Percentiles rank a stretch among this genome's conserved stretches.
Conservation (phyloP, 92 coral and sea anemone species). For the Pocillopora grandis region DNA sequence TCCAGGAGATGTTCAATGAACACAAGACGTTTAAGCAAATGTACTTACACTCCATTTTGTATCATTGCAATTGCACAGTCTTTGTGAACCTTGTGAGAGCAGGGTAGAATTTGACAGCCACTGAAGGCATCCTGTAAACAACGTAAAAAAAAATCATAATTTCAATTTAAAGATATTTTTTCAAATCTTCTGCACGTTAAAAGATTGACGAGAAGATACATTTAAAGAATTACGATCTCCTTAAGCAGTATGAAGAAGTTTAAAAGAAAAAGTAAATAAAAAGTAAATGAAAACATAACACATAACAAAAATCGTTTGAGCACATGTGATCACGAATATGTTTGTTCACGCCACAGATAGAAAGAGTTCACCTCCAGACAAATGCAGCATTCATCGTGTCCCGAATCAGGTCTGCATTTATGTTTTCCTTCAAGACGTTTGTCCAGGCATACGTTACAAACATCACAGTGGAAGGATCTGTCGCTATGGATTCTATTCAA, state of each 20-base stretch:
- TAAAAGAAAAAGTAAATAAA: too few species aligned
- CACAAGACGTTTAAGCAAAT: neutral
- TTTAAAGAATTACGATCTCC: too few species aligned
- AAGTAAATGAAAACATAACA: too few species aligned
- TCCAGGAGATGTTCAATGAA: too few species aligned
- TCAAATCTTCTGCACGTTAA: neutral
- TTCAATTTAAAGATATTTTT: neutral
- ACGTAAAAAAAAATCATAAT: neutral
- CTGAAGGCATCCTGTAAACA: conserved; percentile 76
- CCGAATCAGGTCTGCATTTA: conserved; percentile 90
- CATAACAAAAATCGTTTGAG: neutral
- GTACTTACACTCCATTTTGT: conserved; percentile 78
- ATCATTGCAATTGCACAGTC: conserved; percentile 80
- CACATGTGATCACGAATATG: neutral
- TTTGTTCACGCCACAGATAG: too few species aligned
- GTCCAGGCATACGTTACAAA: conserved; percentile 88
- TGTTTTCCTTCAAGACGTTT: conserved; percentile 73
- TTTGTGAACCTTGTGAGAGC: conserved; percentile 85
- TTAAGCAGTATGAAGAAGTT: too few species aligned
- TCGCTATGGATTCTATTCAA: conserved; percentile 66
- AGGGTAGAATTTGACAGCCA: conserved; percentile 84
- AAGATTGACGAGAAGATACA: too few species aligned
- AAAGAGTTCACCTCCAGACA: conserved; percentile 71
- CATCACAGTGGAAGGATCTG: conserved; percentile 85
- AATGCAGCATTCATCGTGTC: conserved; percentile 91